Evolutionary conservation across 2,797 vertebrate genomes (phyloP).

Genomic region (Acanthis flammea): DNA sequence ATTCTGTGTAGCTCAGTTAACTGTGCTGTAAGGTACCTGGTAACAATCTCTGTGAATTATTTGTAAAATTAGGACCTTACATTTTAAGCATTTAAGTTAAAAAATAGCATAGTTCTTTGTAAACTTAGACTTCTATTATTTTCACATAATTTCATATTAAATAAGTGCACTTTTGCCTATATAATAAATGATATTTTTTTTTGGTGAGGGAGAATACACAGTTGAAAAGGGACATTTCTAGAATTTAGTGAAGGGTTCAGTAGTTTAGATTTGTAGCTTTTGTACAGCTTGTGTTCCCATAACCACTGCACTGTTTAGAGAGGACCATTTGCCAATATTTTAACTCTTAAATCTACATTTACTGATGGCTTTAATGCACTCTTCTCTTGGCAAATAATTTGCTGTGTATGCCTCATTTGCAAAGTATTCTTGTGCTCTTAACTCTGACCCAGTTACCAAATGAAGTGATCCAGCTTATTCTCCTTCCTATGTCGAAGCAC

Average conservation of each 20-base stretch:
- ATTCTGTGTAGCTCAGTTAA: background rate
- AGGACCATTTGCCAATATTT: background rate
- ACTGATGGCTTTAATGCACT: background rate
- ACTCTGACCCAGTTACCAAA: background rate
- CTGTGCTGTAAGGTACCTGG: background rate
- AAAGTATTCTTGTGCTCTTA: background rate
- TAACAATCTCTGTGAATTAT: background rate
- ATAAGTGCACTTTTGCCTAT: background rate
- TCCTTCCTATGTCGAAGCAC: background rate
- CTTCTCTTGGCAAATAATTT: background rate
- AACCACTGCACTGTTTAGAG: background rate
- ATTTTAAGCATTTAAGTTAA: background rate
- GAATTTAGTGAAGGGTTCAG: background rate
- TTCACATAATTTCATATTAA: background rate
- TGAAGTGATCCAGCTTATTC: background rate
- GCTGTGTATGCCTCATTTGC: background rate
- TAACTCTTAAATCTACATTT: background rate
- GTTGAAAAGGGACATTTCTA: background rate
- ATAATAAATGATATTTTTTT: background rate
- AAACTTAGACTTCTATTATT: background rate
- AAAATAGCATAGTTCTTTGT: background rate
- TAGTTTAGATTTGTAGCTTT: background rate
- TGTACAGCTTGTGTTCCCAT: background rate
- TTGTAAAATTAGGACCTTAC: background rate
- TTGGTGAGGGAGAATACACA: background rate